Conservation (phyloP, 2,113 vertebrate genomes). For the Atherinomorus stipes region DNA sequence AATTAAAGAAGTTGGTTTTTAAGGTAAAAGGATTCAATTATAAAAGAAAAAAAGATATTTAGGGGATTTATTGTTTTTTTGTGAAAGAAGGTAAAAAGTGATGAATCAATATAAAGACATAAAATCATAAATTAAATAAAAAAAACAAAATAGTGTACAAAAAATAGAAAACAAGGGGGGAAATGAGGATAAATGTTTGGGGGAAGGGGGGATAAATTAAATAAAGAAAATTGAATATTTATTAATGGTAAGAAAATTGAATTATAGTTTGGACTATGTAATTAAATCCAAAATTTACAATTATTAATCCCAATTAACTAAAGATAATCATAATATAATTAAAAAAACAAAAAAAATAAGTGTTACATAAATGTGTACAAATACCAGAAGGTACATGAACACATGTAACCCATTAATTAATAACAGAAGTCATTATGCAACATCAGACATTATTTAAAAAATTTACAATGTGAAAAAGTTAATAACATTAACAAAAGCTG, state of each 20-base stretch:
- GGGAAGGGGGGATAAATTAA: neutral
- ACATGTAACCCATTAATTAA: neutral
- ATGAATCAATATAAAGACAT: constrained; percentile 40
- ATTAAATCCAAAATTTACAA: too few species aligned
- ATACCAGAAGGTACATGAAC: neutral
- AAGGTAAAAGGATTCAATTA: constrained; percentile 58
- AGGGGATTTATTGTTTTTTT: constrained; percentile 56
- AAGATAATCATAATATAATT: too few species aligned
- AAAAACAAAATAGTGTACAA: too few species aligned
- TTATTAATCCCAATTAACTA: neutral
- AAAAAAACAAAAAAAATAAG: neutral
- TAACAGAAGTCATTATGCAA: neutral
- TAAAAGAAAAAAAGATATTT: constrained; percentile 67
- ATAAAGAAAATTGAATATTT: neutral
- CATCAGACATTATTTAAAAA: too few species aligned
- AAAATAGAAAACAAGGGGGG: too few species aligned
- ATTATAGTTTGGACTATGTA: neutral
- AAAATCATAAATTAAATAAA: too few species aligned
- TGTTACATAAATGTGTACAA: neutral
- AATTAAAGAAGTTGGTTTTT: constrained; percentile 55
- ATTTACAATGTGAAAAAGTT: too few species aligned
- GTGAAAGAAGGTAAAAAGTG: constrained; percentile 43
- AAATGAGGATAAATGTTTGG: too few species aligned
- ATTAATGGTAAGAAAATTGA: neutral
- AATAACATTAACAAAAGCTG: too few species aligned